phyloP scores from a whole-genome alignment of 2,888 invertebrate genomes.

The Allacma fusca region DNA sequence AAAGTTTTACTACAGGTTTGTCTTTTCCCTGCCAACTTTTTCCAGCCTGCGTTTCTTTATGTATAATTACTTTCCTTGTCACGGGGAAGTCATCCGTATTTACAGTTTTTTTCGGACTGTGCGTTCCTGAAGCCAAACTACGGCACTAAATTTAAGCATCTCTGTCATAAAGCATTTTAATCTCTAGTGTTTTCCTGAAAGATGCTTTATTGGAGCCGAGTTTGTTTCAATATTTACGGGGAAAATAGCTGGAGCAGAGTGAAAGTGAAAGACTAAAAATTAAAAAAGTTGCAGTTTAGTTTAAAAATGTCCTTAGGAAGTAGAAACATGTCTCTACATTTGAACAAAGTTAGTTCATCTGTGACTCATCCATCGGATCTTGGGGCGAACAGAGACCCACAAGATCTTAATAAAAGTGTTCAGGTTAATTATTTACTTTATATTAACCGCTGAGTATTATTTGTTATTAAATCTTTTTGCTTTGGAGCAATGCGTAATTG shows the following conservation, averaged over 20 bases:
- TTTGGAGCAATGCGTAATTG: neutral
- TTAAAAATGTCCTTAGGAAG: neutral
- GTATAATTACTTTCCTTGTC: too few species aligned
- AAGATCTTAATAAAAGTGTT: constrained; percentile 33
- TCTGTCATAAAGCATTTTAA: too few species aligned
- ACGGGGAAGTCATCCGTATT: too few species aligned
- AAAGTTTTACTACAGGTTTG: neutral
- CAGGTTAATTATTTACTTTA: constrained; percentile 24
- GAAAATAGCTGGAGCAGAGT: neutral
- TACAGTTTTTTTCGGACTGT: too few species aligned
- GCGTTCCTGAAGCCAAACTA: too few species aligned
- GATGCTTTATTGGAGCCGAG: too few species aligned
- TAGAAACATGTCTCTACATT: neutral
- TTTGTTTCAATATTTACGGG: too few species aligned
- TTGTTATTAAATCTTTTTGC: neutral
- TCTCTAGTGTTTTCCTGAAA: too few species aligned
- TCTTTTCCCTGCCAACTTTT: neutral
- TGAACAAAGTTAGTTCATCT: constrained; percentile 38
- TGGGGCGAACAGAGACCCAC: constrained; percentile 32
- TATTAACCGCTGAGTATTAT: too few species aligned
- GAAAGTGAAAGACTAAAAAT: neutral
- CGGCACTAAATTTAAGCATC: too few species aligned
- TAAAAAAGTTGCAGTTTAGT: neutral
- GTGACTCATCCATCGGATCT: neutral
- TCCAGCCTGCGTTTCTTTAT: neutral